Percentiles rank a stretch among this genome's conserved stretches.
Conservation (phyloP, 2,888 invertebrate genomes). For the Thumatha senex region DNA sequence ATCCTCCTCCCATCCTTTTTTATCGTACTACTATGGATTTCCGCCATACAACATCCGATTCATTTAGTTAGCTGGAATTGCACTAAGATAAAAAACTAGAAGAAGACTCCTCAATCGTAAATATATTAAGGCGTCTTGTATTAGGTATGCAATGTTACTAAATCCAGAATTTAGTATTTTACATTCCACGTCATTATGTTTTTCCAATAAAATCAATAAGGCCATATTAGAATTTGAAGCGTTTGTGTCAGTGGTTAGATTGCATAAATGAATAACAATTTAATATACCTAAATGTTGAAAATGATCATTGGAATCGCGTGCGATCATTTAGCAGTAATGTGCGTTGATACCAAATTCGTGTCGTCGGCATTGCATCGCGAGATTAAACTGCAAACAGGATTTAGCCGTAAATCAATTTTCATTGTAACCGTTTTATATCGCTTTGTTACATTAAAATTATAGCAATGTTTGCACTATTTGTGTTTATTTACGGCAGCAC, state of each 20-base stretch:
- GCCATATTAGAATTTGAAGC: too few species aligned
- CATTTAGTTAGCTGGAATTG: too few species aligned
- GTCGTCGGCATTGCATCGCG: slow-evolving; percentile 57
- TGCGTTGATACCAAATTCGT: slow-evolving; percentile 71
- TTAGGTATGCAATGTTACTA: too few species aligned
- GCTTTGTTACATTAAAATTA: slow-evolving; percentile 57
- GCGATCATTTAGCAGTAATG: slow-evolving; percentile 60
- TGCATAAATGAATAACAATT: slow-evolving; percentile 8
- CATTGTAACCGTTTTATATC: slow-evolving; percentile 42
- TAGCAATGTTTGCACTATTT: slow-evolving; percentile 32
- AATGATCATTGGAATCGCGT: slow-evolving; percentile 19
- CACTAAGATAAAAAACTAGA: too few species aligned
- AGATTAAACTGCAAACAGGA: slow-evolving; percentile 76
- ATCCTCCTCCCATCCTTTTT: too few species aligned
- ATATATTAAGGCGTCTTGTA: too few species aligned
- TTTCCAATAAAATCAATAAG: not conserved
- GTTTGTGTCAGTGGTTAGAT: not conserved
- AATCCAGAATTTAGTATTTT: too few species aligned
- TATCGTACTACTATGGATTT: too few species aligned
- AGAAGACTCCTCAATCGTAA: too few species aligned
- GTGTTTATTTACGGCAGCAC: not conserved
- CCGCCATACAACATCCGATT: too few species aligned
- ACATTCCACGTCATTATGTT: not conserved
- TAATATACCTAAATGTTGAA: slow-evolving; percentile 19
- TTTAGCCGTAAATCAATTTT: slow-evolving; percentile 70